Conservation (phyloP, 2,888 invertebrate genomes). For the Plagodis pulveraria region DNA sequence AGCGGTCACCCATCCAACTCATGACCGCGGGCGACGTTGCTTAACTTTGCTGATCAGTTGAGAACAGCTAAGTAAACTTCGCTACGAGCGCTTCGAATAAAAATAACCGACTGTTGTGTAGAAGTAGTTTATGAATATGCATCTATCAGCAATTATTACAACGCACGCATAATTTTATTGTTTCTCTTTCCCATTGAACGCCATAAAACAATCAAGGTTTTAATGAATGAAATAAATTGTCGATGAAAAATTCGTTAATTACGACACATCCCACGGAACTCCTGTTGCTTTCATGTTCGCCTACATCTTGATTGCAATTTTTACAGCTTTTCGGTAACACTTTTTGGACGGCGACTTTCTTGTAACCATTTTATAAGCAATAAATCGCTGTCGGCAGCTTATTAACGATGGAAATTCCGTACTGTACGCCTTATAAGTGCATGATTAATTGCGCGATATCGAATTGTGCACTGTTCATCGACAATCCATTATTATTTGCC, state of each 20-base stretch:
- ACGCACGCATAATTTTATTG: constrained; percentile 9
- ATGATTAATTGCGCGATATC: constrained; percentile 71
- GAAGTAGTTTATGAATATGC: constrained; percentile 15
- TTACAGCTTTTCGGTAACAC: constrained; percentile 26
- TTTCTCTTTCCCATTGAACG: constrained; percentile 2
- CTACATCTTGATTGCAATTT: constrained; percentile 15
- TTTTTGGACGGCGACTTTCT: constrained; percentile 41
- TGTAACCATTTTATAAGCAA: constrained; percentile 46
- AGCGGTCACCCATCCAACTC: too few species aligned
- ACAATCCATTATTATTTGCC: constrained; percentile 56
- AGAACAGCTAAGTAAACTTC: too few species aligned
- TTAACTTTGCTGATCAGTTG: too few species aligned
- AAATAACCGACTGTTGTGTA: constrained; percentile 10
- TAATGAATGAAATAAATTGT: constrained; percentile 14
- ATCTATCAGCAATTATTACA: constrained; percentile 1
- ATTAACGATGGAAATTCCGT: constrained; percentile 62
- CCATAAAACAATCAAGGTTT: constrained; percentile 7
- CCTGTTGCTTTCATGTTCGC: constrained; percentile 14
- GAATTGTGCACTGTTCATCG: constrained; percentile 54
- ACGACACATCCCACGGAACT: constrained; percentile 7
- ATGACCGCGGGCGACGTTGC: too few species aligned
- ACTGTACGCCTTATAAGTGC: constrained; percentile 59
- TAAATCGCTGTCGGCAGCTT: constrained; percentile 60
- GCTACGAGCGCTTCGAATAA: too few species aligned
- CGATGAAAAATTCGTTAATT: constrained; percentile 14